A percentile compares a stretch with the other conserved stretches of the same genome.
phyloP scores from a whole-genome alignment of 2,113 vertebrate genomes.

The Leptodactylus fuscus region DNA sequence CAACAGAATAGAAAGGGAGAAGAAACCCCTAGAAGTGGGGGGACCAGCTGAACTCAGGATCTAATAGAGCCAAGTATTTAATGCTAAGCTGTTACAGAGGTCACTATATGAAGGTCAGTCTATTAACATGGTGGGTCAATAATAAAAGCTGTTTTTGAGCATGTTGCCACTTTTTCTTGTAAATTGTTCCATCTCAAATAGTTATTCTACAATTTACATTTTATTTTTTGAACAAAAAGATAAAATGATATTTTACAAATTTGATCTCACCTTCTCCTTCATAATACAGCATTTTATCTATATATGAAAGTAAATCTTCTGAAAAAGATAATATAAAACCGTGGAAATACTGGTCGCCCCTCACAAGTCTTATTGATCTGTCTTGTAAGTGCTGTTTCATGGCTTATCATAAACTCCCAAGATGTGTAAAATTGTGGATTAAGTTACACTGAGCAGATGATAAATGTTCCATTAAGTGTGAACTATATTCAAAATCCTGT shows the following conservation, averaged over 20 bases:
- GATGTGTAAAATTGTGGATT: neutral
- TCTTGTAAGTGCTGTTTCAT: neutral
- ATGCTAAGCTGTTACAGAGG: too few species aligned
- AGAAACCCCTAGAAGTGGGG: too few species aligned
- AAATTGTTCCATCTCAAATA: neutral
- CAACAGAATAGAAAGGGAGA: too few species aligned
- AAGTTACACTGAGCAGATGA: neutral
- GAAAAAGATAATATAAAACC: neutral
- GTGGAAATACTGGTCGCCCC: neutral
- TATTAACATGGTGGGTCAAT: too few species aligned
- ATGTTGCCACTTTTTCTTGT: too few species aligned
- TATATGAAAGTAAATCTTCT: neutral
- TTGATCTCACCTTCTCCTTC: neutral
- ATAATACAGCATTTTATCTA: neutral
- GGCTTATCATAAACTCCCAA: neutral
- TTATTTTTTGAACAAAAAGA: neutral
- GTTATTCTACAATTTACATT: neutral
- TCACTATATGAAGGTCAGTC: too few species aligned
- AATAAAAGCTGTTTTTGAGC: too few species aligned
- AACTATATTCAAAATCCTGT: too few species aligned
- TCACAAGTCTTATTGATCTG: neutral
- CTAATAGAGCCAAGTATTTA: too few species aligned
- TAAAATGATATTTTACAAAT: neutral
- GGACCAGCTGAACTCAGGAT: too few species aligned
- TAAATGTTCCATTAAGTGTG: neutral